Evolutionary conservation across 2,888 invertebrate species (phyloP), one percentile per base, ranked within the genome.

Genomic region (Callimorpha dominula): DNA sequence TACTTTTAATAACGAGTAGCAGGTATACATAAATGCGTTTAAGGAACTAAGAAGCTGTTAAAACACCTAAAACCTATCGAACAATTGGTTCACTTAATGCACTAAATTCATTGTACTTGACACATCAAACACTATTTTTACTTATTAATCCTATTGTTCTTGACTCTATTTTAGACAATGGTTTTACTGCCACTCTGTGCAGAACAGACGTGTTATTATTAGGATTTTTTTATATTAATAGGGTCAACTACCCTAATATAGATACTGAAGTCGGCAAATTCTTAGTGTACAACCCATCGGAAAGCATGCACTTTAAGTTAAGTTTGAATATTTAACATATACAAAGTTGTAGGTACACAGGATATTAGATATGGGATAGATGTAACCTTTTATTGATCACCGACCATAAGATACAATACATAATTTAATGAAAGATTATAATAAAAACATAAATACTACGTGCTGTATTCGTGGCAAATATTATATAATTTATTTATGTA

Each of bases 71-170:
- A 84, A 77, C 71, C 84, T 80, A 82, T 84, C 78, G 85, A 89
- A 91, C 90, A 89, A 90, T 86, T 85, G 73, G 73, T 86, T 85
- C 77, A 79, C 86, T 89, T 86, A 88, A 75, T 76, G 65, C 75
- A 81, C 84, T 88, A 89, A 82, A 84, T 87, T 88, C 86, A 90
- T 92, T 92, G 92, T 93, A 91, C 91, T 91, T 87, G 72, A 86
- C 82, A 74, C 72, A 78, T 81, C 77, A 65, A 66, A 81, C 75
- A 83, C 68, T 74, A 73, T 72, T 31, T 31, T 77, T 75, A 78
- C 72, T 75, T 64, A 68, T 64, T 68, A 42, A 72, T 70, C 57
- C 15, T 66, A 68, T 65, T 64, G 46, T 40, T 80, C 63, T 46
- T 65, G 72, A 52, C 5, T 50, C 12, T 40, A 69, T 50, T 42